Evolutionary conservation across 2,113 vertebrate species (phyloP).

Genomic region (Macaca nemestrina): DNA sequence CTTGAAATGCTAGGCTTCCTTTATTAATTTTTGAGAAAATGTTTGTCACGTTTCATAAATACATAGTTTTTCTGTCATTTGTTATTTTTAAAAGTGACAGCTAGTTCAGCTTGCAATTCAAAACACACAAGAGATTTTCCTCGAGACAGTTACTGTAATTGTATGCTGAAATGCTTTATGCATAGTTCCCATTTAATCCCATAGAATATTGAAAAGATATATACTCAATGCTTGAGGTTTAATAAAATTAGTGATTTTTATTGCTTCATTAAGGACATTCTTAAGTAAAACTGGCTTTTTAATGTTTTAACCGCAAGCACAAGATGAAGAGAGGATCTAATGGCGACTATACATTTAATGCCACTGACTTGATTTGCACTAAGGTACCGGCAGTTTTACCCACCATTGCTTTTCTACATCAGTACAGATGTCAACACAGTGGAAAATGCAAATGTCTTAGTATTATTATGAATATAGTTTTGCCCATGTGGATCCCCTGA

Average conservation of each 20-base stretch:
- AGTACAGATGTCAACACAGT: neutral
- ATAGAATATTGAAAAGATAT: neutral
- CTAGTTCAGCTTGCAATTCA: neutral
- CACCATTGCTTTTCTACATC: neutral
- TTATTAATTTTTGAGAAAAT: constrained; percentile 35
- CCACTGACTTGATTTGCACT: neutral
- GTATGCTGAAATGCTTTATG: neutral
- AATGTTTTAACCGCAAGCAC: neutral
- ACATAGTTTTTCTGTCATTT: neutral
- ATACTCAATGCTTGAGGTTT: neutral
- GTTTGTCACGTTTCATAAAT: neutral
- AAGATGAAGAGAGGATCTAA: neutral
- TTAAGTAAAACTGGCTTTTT: neutral
- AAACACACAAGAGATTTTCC: neutral
- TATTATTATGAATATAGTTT: neutral
- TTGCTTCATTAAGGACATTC: neutral
- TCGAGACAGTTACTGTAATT: neutral
- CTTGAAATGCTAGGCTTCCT: neutral
- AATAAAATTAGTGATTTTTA: neutral
- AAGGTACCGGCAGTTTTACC: neutral
- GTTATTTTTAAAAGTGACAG: neutral
- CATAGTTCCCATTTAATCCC: neutral
- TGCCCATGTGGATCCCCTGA: neutral
- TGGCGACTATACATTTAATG: neutral
- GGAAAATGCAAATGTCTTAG: neutral